Evolutionary conservation across 1,140 invertebrate species (phyloP), one percentile per base, ranked within the genome.

Genomic region (Drosophila rufa): DNA sequence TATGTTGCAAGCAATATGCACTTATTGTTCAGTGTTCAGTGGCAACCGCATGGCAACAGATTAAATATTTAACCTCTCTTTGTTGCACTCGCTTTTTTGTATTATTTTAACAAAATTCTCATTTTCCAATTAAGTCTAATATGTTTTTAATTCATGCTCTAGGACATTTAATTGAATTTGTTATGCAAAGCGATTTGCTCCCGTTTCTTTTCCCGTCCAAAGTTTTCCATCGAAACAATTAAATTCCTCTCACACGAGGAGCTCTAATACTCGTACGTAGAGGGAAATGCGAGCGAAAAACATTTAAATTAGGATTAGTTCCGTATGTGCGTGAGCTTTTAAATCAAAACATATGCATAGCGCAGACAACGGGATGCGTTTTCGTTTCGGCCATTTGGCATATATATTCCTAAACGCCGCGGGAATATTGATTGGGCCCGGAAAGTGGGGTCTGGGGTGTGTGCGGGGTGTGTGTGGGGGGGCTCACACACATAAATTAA

Each of bases 261-360:
- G 27, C 56, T 11, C 53, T 22, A 55, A 55, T 40, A 25, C 22
- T 25, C 22, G 22, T 25, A n/a, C 53, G 53, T 19, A 22, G 53
- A 22, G 38, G 53, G 36, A 40, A 56, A 22, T 12, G 25, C 59
- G 50, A 19, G 19, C 11, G 27, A 42, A 62, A 71, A 79, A 71
- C 77, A 87, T 89, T 89, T 90, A 81, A 84, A 84, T 90, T 79
- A 75, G 78, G 80, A 84, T 84, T 84, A 90, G 68, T 79, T 78
- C 46, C 62, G 59, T 69, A 56, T 83, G 76, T 76, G 79, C 58
- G 64, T 76, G 79, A 51, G 76, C 60, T 71, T 82, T 74, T 76
- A 84, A 84, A 84, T 80, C 65, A 77, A 50, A 58, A 70, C 55
- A 71, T 68, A 69, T 71, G 68, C 48, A 5, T 6, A 30, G 27